Evolutionary conservation across 2,888 invertebrate species (phyloP).

Genomic region (Teleiodes luculella): DNA sequence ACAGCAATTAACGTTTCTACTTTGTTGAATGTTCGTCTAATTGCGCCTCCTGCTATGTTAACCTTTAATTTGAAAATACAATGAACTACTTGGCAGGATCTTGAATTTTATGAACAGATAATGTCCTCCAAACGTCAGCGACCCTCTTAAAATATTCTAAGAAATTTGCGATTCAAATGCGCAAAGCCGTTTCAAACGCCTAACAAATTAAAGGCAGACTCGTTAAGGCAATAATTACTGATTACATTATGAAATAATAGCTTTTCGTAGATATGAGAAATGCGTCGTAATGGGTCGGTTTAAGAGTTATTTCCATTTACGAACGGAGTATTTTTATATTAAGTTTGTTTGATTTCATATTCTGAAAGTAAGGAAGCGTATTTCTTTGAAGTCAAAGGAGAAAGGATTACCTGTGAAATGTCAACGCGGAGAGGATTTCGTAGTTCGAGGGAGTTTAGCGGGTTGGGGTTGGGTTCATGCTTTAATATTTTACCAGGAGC

Average conservation of each 20-base stretch:
- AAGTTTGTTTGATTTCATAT: neutral
- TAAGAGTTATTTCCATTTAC: neutral
- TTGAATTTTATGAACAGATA: slow-evolving; percentile 78
- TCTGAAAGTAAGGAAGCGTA: slow-evolving; percentile 1
- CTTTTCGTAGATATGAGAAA: slow-evolving; percentile 21
- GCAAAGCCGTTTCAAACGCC: slow-evolving; percentile 78
- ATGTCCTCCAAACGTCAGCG: slow-evolving; percentile 72
- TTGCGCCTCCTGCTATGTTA: slow-evolving; percentile 33
- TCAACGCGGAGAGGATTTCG: slow-evolving; percentile 35
- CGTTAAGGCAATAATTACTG: slow-evolving; percentile 77
- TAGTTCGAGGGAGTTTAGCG: slow-evolving; percentile 39
- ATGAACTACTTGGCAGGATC: slow-evolving; percentile 68
- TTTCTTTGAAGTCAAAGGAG: slow-evolving; percentile 18
- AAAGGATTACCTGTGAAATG: slow-evolving; percentile 22
- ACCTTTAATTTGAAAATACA: slow-evolving; percentile 65
- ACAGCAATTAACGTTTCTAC: neutral
- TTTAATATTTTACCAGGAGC: slow-evolving; percentile 66
- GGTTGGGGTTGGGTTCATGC: slow-evolving; percentile 37
- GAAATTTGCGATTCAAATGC: slow-evolving; percentile 79
- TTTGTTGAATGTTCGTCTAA: neutral
- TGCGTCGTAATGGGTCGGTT: neutral
- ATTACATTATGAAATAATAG: slow-evolving; percentile 72
- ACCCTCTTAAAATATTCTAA: slow-evolving; percentile 76
- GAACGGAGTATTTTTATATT: neutral
- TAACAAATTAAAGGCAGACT: slow-evolving; percentile 78